Evolutionary conservation across 2,888 invertebrate genomes (phyloP), one percentile per base, ranked within the genome.

Genomic region (Zygaena filipendulae): DNA sequence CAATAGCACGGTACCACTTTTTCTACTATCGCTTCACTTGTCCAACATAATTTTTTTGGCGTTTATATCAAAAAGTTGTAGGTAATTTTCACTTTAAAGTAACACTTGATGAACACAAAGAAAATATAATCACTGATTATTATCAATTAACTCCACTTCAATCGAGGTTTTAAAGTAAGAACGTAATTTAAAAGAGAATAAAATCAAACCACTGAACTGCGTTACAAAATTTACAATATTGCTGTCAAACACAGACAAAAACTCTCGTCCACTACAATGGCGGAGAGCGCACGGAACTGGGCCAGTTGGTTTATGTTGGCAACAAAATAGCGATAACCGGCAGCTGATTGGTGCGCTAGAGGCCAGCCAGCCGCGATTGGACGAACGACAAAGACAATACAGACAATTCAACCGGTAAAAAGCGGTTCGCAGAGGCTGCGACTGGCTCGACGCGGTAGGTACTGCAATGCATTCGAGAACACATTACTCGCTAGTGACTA

Each of bases 11-110:
- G 38, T 23, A 26, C 21, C 25, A 32, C 19, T 23, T 27, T 12
- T 23, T 12, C 13, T 25, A 13, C 26, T 3, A 21, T 30, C 20
- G 38, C 32, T 56, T 71, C 58, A 71, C 70, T 77, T 77, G 63
- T 77, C 77, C 61, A 77, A 75, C 77, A 77, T 77, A 57, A 63
- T 74, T 60, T 51, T 36, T n/a, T n/a, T n/a, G n/a, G n/a, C n/a
- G n/a, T n/a, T n/a, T n/a, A n/a, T n/a, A n/a, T n/a, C n/a, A n/a
- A n/a, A n/a, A n/a, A n/a, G n/a, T n/a, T n/a, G n/a, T n/a, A n/a
- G n/a, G n/a, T n/a, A n/a, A n/a, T n/a, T n/a, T n/a, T n/a, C n/a
- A n/a, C n/a, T n/a, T n/a, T n/a, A n/a, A n/a, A n/a, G n/a, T n/a
- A n/a, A n/a, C n/a, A n/a, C n/a, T n/a, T n/a, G n/a, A n/a, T n/a